Evolutionary conservation across 1,140 invertebrate genomes (phyloP).

Genomic region (Cecropterus lyciades): DNA sequence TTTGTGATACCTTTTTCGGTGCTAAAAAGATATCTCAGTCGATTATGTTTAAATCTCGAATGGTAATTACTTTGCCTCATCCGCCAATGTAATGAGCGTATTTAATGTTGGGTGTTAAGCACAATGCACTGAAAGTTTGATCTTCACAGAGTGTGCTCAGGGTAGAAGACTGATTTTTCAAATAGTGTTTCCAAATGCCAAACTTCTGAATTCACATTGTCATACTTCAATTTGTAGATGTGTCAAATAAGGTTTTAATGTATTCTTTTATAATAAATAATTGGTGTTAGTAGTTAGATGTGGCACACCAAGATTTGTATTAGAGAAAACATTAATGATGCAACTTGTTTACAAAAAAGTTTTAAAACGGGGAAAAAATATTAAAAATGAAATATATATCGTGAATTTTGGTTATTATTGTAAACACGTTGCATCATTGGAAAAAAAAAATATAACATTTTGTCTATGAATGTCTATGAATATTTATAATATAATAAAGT

Average conservation of each 20-base stretch:
- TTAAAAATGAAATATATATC: too few relatives aligned
- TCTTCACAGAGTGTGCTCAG: conserved; percentile 60
- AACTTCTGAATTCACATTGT: conserved; percentile 42
- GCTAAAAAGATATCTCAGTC: conserved; percentile 33
- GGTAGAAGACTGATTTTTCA: conserved; percentile 78
- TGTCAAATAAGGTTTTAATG: conserved; percentile 22
- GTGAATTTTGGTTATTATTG: not conserved
- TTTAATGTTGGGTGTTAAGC: conserved; percentile 36
- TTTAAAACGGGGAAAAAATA: not conserved
- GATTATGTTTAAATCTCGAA: conserved; percentile 33
- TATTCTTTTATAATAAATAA: not conserved
- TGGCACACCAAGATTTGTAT: conserved; percentile 3
- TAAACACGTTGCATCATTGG: conserved; percentile 34
- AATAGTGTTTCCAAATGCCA: conserved; percentile 59
- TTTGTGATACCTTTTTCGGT: conserved; percentile 26
- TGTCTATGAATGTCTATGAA: conserved; percentile 45
- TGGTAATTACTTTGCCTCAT: not conserved
- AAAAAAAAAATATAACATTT: conserved; percentile 26
- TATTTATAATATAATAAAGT: conserved; percentile 68
- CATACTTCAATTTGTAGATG: conserved; percentile 38
- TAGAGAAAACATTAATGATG: conserved; percentile 14
- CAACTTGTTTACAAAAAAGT: conserved; percentile 5
- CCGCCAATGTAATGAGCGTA: not conserved
- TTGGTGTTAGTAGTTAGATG: conserved; percentile 35
- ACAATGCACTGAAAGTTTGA: conserved; percentile 45